Conservation (phyloP, 2,888 invertebrate genomes). For the Polymixis flavicincta region DNA sequence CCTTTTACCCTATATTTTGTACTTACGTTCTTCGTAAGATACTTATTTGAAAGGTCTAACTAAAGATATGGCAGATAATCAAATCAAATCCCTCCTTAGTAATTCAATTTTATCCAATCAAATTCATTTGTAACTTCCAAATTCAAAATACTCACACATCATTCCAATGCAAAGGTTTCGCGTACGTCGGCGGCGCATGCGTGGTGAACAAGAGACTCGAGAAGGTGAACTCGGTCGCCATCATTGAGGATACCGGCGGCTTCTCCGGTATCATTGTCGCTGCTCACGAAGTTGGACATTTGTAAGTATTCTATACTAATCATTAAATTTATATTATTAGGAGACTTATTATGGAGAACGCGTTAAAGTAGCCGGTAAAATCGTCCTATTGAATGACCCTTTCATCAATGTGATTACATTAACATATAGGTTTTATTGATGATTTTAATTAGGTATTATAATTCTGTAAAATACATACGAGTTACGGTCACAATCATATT, state of each 20-base stretch:
- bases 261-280: conserved; percentile 99
- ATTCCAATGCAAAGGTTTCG: conserved; percentile 93
- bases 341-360: no score
- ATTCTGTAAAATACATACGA: no score
- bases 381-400: no score
- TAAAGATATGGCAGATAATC: no score
- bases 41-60: no score
- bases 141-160: conserved; percentile 36
- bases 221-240: conserved; percentile 98
- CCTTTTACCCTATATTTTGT: neutral
- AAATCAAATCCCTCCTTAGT: neutral
- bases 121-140: neutral
- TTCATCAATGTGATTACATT: no score
- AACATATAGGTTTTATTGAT: no score
- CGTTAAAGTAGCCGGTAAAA: no score
- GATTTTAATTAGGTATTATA: no score
- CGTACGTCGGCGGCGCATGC: conserved; percentile 98
- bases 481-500: no score
- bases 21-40: no score
- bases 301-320: conserved; percentile 91
- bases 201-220: conserved; percentile 98
- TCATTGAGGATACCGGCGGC: conserved; percentile 98
- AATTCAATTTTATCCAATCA: neutral
- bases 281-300: conserved; percentile 98
- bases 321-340: no score